Percentiles rank a stretch among this genome's conserved stretches.
Evolutionary conservation across 2,888 invertebrate genomes (phyloP).

Genomic region (Polydrusus pterygomalis): DNA sequence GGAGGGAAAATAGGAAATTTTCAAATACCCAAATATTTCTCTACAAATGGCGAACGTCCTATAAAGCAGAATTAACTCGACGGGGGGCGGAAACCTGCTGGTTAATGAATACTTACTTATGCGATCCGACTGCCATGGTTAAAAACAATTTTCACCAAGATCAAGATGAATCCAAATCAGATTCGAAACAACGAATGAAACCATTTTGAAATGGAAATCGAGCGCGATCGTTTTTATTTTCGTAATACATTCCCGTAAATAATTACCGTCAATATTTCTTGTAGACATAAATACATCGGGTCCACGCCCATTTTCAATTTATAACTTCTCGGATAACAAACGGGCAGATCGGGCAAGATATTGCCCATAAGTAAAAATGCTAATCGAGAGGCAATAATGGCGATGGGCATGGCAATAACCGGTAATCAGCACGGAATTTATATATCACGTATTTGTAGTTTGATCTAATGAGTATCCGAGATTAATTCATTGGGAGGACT

Average conservation of each 20-base stretch:
- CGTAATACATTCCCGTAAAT: constrained; percentile 32
- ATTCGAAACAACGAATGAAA: constrained; percentile 6
- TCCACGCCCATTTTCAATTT: constrained; percentile 56
- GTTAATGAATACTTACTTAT: too few relatives aligned
- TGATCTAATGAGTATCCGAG: constrained; percentile 55
- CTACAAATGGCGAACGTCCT: too few relatives aligned
- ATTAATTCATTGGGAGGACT: constrained; percentile 56
- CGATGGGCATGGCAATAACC: constrained; percentile 57
- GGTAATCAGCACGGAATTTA: constrained; percentile 55
- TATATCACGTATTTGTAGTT: constrained; percentile 56
- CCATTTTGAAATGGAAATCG: constrained; percentile 15
- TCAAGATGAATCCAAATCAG: background rate
- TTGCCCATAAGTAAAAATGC: constrained; percentile 55
- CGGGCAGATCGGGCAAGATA: constrained; percentile 49
- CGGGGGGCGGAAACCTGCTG: too few relatives aligned
- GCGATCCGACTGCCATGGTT: too few relatives aligned
- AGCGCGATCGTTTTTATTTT: constrained; percentile 26
- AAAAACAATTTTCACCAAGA: background rate
- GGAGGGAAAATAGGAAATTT: too few relatives aligned
- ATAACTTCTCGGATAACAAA: constrained; percentile 57
- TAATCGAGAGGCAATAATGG: constrained; percentile 54
- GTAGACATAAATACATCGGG: constrained; percentile 54
- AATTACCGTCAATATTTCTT: constrained; percentile 53
- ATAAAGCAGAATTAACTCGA: too few relatives aligned
- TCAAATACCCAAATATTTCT: too few relatives aligned